These are phyloP conservation scores for Coenonympha glycerion DNA, from an alignment of 2,888 invertebrate species.

Conservation along the genomic window DNA sequence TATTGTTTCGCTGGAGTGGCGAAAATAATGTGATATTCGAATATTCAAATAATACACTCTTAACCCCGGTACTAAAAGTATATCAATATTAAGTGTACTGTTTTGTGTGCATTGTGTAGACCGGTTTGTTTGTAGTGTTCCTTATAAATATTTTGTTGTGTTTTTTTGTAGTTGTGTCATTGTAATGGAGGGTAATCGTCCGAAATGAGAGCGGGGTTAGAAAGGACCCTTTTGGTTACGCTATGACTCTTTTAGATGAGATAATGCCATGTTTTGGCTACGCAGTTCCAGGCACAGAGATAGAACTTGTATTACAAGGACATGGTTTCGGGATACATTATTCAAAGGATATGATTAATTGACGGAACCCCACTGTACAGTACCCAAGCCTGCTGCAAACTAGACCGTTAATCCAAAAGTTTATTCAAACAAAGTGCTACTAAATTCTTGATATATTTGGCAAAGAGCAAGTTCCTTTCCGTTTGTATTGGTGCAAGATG, in stretches of 20 bases:
- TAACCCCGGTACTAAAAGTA: slow-evolving; percentile 23
- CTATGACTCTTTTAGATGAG: background rate
- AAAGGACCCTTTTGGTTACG: background rate
- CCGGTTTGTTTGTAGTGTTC: slow-evolving; percentile 28
- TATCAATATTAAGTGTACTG: slow-evolving; percentile 12
- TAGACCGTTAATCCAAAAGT: too few species aligned
- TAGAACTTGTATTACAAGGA: too few species aligned
- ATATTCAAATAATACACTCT: slow-evolving; percentile 53
- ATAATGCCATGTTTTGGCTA: too few species aligned
- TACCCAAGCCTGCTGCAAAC: too few species aligned
- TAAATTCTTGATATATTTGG: too few species aligned
- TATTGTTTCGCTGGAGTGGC: slow-evolving; percentile 47
- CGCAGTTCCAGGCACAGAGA: too few species aligned
- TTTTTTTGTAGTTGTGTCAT: slow-evolving; percentile 24
- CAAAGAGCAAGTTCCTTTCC: too few species aligned
- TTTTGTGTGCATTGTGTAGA: slow-evolving; percentile 22
- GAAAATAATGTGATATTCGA: slow-evolving; percentile 42
- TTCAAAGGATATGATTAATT: too few species aligned
- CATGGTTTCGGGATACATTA: too few species aligned
- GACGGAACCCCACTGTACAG: too few species aligned
- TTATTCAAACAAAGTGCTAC: too few species aligned
- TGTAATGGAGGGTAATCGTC: slow-evolving; percentile 28
- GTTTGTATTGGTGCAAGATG: too few species aligned
- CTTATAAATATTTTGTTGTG: slow-evolving; percentile 8
- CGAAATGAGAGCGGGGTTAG: slow-evolving; percentile 23